phyloP scores from a whole-genome alignment of 2,113 vertebrate genomes.

The Platichthys stellatus region DNA sequence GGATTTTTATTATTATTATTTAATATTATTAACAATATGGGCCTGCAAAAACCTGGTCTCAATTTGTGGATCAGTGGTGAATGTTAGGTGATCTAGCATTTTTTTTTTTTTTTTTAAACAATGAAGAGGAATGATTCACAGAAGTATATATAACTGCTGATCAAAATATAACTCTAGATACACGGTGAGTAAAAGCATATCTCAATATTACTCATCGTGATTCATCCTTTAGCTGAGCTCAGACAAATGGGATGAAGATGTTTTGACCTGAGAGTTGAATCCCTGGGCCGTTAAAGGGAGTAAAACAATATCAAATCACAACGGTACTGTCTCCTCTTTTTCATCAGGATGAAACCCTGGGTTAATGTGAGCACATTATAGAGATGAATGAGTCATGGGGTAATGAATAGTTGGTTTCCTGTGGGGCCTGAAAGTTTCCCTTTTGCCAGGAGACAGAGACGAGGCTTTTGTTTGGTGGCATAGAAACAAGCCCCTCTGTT shows the following conservation, averaged over 20 bases:
- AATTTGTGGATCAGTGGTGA: no score
- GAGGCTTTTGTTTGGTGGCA: conserved; percentile 58
- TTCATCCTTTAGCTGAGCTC: conserved; percentile 4
- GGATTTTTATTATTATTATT: no score
- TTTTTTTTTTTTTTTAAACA: no score
- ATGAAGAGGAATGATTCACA: background rate
- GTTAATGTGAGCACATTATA: conserved; percentile 26
- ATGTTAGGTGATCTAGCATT: no score
- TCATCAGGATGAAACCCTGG: background rate
- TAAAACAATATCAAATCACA: background rate
- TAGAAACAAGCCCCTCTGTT: conserved; percentile 59
- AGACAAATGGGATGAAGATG: background rate
- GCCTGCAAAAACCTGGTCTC: no score
- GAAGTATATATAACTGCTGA: background rate
- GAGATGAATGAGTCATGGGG: conserved; percentile 53
- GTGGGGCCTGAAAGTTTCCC: conserved; percentile 25
- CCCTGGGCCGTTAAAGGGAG: background rate
- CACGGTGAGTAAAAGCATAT: background rate
- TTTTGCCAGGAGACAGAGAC: conserved; percentile 61
- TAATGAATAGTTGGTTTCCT: conserved; percentile 52
- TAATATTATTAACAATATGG: no score
- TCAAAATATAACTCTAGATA: background rate
- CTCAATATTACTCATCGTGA: conserved; percentile 3
- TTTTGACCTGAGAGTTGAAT: conserved; percentile 27
- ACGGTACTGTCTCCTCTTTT: background rate